A percentile compares a stretch with the other conserved stretches of the same genome.
Evolutionary conservation across 2,797 vertebrate genomes (phyloP).

Genomic region (Chiloscyllium punctatum): DNA sequence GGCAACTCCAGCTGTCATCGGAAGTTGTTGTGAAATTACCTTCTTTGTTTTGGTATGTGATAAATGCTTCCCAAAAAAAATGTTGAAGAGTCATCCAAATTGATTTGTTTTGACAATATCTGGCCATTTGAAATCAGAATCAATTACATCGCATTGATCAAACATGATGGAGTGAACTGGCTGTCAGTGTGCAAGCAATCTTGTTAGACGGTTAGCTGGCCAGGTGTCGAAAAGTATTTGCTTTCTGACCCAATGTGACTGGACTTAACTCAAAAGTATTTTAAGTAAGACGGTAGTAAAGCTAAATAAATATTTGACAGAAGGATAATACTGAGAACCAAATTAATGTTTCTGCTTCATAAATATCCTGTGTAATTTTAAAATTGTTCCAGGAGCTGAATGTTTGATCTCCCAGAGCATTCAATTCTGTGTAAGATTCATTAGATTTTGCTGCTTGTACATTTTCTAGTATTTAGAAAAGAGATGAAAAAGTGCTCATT

Average conservation of each 20-base stretch:
- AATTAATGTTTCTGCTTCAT: not conserved
- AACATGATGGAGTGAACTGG: conserved; percentile 7
- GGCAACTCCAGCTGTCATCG: not conserved
- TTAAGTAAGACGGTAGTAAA: not conserved
- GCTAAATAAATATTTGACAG: not conserved
- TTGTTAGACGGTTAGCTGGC: not conserved
- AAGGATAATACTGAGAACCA: not conserved
- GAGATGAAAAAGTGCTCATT: not conserved
- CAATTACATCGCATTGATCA: not conserved
- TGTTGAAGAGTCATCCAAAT: not conserved
- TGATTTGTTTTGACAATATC: not conserved
- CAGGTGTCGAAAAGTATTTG: not conserved
- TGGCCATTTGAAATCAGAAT: not conserved
- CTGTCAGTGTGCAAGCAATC: not conserved
- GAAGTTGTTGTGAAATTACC: not conserved
- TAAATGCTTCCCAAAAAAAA: not conserved
- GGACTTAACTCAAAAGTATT: not conserved
- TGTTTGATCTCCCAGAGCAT: not conserved
- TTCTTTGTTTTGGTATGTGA: not conserved
- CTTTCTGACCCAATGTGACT: not conserved
- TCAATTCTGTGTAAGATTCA: not conserved
- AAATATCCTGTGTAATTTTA: not conserved
- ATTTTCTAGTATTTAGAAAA: not conserved
- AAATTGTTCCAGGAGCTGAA: not conserved
- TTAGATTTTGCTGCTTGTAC: not conserved